Conservation (phyloP, 2,888 invertebrate species). For the Chesias legatella region DNA sequence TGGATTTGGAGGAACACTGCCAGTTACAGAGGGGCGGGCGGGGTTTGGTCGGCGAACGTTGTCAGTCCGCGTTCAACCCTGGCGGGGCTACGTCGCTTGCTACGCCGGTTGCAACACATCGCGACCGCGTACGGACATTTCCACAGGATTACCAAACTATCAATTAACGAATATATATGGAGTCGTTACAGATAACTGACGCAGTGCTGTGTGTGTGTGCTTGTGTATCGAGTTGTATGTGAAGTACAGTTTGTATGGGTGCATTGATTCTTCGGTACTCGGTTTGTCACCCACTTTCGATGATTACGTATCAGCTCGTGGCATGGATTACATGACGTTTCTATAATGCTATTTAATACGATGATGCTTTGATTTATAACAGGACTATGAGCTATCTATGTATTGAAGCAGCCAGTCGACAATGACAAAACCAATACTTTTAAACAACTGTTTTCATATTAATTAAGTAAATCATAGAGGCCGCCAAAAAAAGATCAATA, state of each 20-base stretch:
- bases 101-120: conserved; percentile 28
- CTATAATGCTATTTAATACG: conserved; percentile 48
- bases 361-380: conserved; percentile 5
- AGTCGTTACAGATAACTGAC: conserved; percentile 32
- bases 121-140: conserved; percentile 46
- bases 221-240: conserved; percentile 56
- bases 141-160: conserved; percentile 38
- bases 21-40: conserved; percentile 59
- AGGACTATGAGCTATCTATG: too few relatives aligned
- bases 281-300: conserved; percentile 59
- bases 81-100: conserved; percentile 35
- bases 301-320: conserved; percentile 52
- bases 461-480: too few relatives aligned
- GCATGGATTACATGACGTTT: conserved; percentile 33
- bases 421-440: too few relatives aligned
- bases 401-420: too few relatives aligned
- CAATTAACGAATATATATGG: conserved; percentile 34
- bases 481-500: too few relatives aligned
- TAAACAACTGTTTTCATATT: too few relatives aligned
- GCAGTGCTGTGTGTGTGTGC: conserved; percentile 57
- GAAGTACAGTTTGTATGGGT: conserved; percentile 62
- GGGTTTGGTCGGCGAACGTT: conserved; percentile 47
- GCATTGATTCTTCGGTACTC: conserved; percentile 58
- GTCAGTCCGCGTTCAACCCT: conserved; percentile 61
- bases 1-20: conserved; percentile 70